Conservation (phyloP, 1,140 invertebrate species). For the Drosophila littoralis region DNA sequence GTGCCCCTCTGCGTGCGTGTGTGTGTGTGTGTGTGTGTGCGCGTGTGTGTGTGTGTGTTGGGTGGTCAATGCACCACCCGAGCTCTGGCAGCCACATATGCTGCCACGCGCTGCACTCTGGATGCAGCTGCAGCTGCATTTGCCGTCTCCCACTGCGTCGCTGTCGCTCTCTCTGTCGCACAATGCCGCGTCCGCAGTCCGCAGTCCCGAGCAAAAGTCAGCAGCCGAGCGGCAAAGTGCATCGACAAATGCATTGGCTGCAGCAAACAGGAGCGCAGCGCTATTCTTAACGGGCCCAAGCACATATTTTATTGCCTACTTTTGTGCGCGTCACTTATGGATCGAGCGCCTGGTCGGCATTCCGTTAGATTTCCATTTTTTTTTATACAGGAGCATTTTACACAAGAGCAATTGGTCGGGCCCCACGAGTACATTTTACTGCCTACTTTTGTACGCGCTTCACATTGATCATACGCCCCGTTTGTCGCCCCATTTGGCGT, state of each 20-base stretch:
- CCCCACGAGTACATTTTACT: background rate
- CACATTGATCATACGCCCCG: background rate
- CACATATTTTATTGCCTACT: conserved; percentile 23
- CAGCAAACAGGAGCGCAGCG: conserved; percentile 30
- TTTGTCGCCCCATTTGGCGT: background rate
- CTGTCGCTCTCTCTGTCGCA: conserved; percentile 11
- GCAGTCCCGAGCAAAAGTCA: conserved; percentile 22
- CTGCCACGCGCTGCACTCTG: conserved; percentile 41
- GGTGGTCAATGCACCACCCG: conserved; percentile 12
- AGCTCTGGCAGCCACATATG: conserved; percentile 46
- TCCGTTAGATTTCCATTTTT: too few relatives aligned
- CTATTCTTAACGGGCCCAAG: background rate
- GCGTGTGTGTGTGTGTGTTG: conserved; percentile 27
- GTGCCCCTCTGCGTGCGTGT: background rate
- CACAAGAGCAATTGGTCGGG: background rate
- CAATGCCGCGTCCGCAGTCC: background rate
- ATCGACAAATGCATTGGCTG: conserved; percentile 46
- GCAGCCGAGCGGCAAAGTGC: conserved; percentile 31
- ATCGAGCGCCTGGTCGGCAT: too few relatives aligned
- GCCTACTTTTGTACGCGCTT: background rate
- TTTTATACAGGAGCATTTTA: background rate
- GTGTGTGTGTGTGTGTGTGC: conserved; percentile 24
- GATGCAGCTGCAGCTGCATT: conserved; percentile 36
- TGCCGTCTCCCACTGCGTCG: conserved; percentile 51
- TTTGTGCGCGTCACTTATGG: conserved; percentile 3